Base-by-base conservation (phyloP, 1,140 invertebrate genomes). In the Zophobas atratus region DNA sequence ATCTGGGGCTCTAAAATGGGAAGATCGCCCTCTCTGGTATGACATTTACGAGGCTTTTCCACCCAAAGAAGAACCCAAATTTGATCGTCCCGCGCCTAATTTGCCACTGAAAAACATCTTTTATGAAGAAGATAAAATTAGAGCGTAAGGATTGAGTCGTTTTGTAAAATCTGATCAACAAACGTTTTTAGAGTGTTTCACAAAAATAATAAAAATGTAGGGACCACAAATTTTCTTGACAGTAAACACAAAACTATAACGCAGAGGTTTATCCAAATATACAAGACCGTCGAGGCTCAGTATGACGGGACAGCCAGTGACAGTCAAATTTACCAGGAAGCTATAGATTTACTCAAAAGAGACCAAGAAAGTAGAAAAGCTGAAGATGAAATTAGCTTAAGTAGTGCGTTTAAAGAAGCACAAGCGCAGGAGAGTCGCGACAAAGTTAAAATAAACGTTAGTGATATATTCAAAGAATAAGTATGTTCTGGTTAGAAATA, bases 21-120 rank as follows among this genome's bases (percentile, higher is more conserved):
- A 94, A 82, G 95, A 97, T 80, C 89, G 92, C 78, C 96, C 97
- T 1, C 55, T 98, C n/a, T 98, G 97, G 96, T 96, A 93, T 85
- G 93, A 96, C 86, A 86, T 98, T 20, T 97, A 97, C 84, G 90
- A 92, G 87, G 90, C 92, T 6, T 97, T 96, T 88, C 96, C 96
- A 3, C 97, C 97, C 1, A 92, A 92, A 79, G 85, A 90, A 51
- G 93, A 95, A 83, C 97, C 96, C 4, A 87, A 86, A 48, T 95
- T 88, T 87, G 90, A 93, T 56, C 88, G 94, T 82, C 89, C 90
- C 36, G 87, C 89, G 41, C 87, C 90, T 0, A 86, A 89, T 20
- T 81, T 89, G 43, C 84, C 90, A 55, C 86, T 96, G 6, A 89
- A 85, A 80, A 86, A 91, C 56, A 96, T 98, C 76, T 92, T 97